These are phyloP conservation scores for Zoanthus gigantus DNA, from an alignment of 92 coral and sea anemone genomes.

Conservation along the genomic window DNA sequence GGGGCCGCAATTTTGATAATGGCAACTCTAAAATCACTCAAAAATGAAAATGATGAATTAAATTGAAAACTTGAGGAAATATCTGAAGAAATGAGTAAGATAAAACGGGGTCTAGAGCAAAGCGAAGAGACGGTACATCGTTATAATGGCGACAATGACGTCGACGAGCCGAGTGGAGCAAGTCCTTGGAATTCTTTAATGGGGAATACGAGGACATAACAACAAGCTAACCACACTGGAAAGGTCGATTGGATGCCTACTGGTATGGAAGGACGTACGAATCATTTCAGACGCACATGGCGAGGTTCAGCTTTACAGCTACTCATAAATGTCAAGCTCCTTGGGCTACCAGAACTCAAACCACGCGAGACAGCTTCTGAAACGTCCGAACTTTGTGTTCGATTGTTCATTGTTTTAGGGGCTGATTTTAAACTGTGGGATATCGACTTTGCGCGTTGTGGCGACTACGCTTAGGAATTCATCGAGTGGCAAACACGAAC, in stretches of 20 bases:
- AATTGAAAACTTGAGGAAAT: too few relatives aligned
- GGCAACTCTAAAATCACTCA: too few relatives aligned
- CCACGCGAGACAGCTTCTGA: slow-evolving; percentile 48
- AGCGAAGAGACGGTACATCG: too few relatives aligned
- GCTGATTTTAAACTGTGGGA: slow-evolving; percentile 29
- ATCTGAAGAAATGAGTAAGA: too few relatives aligned
- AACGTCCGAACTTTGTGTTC: slow-evolving; percentile 40
- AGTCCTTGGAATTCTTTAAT: slow-evolving; percentile 20
- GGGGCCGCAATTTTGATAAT: too few relatives aligned
- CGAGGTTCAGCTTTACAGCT: slow-evolving; percentile 27
- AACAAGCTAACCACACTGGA: slow-evolving; percentile 1
- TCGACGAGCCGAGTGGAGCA: slow-evolving; percentile 5
- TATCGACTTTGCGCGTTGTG: slow-evolving; percentile 34
- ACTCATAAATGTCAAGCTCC: slow-evolving; percentile 47
- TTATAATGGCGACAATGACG: too few relatives aligned
- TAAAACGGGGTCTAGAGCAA: too few relatives aligned
- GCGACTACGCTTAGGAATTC: background rate
- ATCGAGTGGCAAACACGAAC: too few relatives aligned
- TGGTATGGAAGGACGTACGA: background rate
- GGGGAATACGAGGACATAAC: slow-evolving; percentile 3
- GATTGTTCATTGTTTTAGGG: slow-evolving; percentile 34
- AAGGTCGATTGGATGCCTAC: slow-evolving; percentile 5
- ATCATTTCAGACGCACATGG: slow-evolving; percentile 25
- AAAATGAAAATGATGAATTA: too few relatives aligned
- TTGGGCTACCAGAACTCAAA: slow-evolving; percentile 37